Base-by-base conservation (phyloP, 2,797 vertebrate species). In the Pelochelys cantorii region DNA sequence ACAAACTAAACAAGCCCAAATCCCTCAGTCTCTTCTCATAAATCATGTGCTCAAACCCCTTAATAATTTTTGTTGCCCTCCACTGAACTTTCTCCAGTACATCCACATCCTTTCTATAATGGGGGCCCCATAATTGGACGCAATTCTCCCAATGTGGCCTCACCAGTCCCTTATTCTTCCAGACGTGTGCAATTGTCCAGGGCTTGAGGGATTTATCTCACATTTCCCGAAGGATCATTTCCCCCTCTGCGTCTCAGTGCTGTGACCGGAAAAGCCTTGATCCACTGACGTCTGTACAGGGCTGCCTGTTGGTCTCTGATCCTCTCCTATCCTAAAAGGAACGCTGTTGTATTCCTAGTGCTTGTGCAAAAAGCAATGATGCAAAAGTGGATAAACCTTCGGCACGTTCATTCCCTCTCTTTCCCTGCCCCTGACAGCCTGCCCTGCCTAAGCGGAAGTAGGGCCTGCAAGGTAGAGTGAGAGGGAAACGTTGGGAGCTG, bases 101-200 rank as follows among this genome's bases (percentile, higher is more conserved):
- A 48, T 8, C 42, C 42, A 42, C 8, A 48, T 48, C 42, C 8
- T 48, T 48, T 48, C 42, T 48, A 8, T 48, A 48, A 48, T 48
- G 42, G 42, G 42, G 7, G 42, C 42, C 42, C 42, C 42, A 48
- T 7, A 48, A 48, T 48, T 48, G 42, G 42, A 48, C 42, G 42
- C 42, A 9, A 2, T 48, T 8, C 42, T 48, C 8, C 42, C 7
- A 8, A 48, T 48, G 42, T 48, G 42, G 42, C 42, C 42, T 48
- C 42, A 48, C 42, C 42, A 48, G 42, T 48, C 7, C 7, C 42
- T 59, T 77, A 52, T 56, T 95, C 68, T 81, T 87, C 75, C 0
- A 1, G 91, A 85, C 34, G 95, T 82, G 85, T 88, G 80, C 56
- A 57, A 59, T 62, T 90, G 93, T 83, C 75, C 83, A 62, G 89